Conservation (phyloP, 2,888 invertebrate genomes). For the Ormyrus thymus region DNA sequence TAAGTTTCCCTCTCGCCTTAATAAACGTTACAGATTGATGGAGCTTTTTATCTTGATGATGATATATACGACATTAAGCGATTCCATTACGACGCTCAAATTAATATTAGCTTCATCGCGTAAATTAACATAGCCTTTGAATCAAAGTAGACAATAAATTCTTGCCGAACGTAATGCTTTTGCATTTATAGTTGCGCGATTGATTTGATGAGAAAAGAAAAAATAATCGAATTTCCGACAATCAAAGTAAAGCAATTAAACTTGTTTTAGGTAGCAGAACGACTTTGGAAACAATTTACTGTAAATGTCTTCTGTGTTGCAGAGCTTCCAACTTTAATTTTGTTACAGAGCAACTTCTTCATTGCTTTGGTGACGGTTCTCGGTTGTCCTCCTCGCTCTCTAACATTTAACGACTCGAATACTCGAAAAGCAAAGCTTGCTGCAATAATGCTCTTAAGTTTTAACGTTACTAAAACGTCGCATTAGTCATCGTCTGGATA, state of each 20-base stretch:
- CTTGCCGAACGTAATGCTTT: too few relatives aligned
- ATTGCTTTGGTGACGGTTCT: slow-evolving; percentile 4
- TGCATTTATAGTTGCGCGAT: too few relatives aligned
- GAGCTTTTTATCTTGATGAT: slow-evolving; percentile 1
- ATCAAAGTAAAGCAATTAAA: not conserved
- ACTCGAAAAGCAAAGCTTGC: not conserved
- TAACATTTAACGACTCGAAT: not conserved
- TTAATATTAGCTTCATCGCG: not conserved
- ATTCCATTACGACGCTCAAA: too few relatives aligned
- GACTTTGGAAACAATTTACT: slow-evolving; percentile 16
- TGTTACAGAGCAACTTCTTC: slow-evolving; percentile 18
- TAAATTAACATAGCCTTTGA: too few relatives aligned
- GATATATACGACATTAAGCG: too few relatives aligned
- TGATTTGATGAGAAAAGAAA: too few relatives aligned
- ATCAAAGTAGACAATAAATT: too few relatives aligned
- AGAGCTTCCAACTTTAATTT: slow-evolving; percentile 7
- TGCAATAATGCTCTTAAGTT: not conserved
- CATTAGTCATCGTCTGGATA: too few relatives aligned
- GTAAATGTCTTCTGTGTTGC: slow-evolving; percentile 2
- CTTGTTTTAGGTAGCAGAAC: not conserved
- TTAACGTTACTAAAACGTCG: not conserved
- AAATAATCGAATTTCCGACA: not conserved
- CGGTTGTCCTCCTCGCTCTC: not conserved
- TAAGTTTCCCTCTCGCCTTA: slow-evolving; percentile 1
- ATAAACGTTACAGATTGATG: not conserved